These are phyloP conservation scores for Heliocidaris tuberculata DNA, from an alignment of 35 echinoderm and acorn worm genomes.

Conservation along the genomic window DNA sequence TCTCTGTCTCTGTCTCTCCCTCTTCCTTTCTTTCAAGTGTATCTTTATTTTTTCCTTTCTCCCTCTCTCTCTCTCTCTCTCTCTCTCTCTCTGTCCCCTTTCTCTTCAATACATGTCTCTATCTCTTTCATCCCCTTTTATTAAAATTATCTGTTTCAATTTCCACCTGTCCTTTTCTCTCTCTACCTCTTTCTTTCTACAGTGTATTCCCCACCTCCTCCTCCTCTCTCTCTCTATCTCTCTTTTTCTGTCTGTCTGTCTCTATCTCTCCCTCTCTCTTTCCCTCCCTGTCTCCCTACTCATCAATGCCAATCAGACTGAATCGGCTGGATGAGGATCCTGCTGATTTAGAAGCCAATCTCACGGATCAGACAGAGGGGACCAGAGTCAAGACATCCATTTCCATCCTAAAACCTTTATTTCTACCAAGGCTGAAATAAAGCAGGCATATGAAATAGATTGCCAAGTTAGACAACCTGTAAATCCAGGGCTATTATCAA, in stretches of 20 bases:
- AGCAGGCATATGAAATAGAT: not conserved
- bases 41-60: too few species aligned
- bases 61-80: too few species aligned
- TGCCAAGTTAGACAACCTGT: not conserved
- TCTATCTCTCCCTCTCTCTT: not conserved
- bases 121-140: too few species aligned
- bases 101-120: too few species aligned
- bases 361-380: not conserved
- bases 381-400: not conserved
- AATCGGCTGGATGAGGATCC: not conserved
- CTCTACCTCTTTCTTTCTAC: too few species aligned
- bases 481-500: not conserved
- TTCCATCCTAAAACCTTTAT: not conserved
- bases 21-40: too few species aligned
- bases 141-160: too few species aligned
- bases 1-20: too few species aligned
- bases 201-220: too few species aligned
- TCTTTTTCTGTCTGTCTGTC: not conserved
- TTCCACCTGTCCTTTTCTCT: too few species aligned
- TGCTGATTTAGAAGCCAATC: slow-evolving; percentile 6
- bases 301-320: not conserved
- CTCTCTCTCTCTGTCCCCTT: too few species aligned
- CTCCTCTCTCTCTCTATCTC: not conserved
- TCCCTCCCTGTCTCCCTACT: not conserved
- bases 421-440: not conserved